These are phyloP conservation scores for Palythoa heliodiscus DNA, from an alignment of 92 coral and sea anemone genomes.

Conservation along the genomic window DNA sequence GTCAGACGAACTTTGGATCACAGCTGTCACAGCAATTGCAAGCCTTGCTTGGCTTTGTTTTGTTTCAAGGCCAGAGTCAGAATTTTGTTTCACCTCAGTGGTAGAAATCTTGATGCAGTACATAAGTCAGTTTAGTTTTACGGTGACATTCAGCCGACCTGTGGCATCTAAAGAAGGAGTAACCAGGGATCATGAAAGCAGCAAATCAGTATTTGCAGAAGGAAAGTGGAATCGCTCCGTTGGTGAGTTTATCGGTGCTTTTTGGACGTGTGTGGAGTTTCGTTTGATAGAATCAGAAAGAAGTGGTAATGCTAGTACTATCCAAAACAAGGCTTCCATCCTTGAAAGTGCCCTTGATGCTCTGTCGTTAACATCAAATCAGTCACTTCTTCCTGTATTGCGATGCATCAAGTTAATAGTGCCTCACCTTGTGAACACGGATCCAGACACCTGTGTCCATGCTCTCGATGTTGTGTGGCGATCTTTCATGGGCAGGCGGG, in stretches of 20 bases:
- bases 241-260: slow-evolving; percentile 73
- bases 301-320: background rate
- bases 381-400: slow-evolving; percentile 68
- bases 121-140: slow-evolving; percentile 17
- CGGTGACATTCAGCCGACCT: slow-evolving; percentile 21
- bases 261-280: slow-evolving; percentile 72
- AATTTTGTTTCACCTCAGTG: background rate
- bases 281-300: slow-evolving; percentile 49
- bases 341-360: slow-evolving; percentile 77
- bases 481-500: slow-evolving; percentile 62
- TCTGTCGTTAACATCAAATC: slow-evolving; percentile 67
- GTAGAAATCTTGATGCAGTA: background rate
- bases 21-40: slow-evolving; percentile 24
- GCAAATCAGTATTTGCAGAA: slow-evolving; percentile 31
- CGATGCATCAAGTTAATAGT: slow-evolving; percentile 69
- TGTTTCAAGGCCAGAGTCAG: background rate
- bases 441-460: slow-evolving; percentile 53
- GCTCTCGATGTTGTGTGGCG: slow-evolving; percentile 80
- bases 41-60: slow-evolving; percentile 36
- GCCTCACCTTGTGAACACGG: slow-evolving; percentile 57
- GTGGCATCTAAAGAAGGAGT: slow-evolving; percentile 9
- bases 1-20: slow-evolving; percentile 32
- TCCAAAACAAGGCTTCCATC: slow-evolving; percentile 28
- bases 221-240: slow-evolving; percentile 74
- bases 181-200: background rate